Base-by-base conservation (phyloP, 2,888 invertebrate species). In the Girardia tigrina region DNA sequence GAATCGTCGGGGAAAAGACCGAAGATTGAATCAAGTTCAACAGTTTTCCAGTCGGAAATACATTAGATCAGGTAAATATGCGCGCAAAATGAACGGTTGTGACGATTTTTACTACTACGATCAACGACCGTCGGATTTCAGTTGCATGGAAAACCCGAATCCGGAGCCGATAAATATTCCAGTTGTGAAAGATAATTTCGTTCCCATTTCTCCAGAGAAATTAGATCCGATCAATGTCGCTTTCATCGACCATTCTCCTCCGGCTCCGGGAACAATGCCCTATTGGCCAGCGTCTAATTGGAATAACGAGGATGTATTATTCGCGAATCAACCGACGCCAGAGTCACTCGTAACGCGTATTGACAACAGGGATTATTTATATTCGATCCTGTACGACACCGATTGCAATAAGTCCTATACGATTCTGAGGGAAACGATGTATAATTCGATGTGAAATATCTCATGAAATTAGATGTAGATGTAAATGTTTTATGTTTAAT, bases 1-100 rank as follows among this genome's bases (percentile, higher is more conserved):
- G n/a, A 56, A 56, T 56, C 56, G 56, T 56, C 56, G 56, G 6
- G 56, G 56, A 8, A 56, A 56, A 56, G 56, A 56, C 23, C 56
- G 56, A 56, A n/a, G 56, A 8, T 56, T 56, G 56, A 56, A 56
- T n/a, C 56, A 56, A 56, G 56, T 56, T 8, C 56, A 56, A 56
- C 56, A 56, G 23, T 56, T 56, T 56, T 56, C 56, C 4, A 56
- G 56, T 56, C n/a, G 56, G 23, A 56, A 56, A 16, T 56, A 56
- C n/a, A 56, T 56, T 56, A 4, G 56, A n/a, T 56, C 56, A 56
- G 56, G 56, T 56, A 56, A 56, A n/a, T 56, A 56, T 56, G 56
- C 56, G n/a, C n/a, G 56, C n/a, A 56, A 56, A n/a, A 56, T 56
- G 4, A 56, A 56, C n/a, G 56, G 56, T 16, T 56, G 8, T 4